Evolutionary conservation across 2,888 invertebrate genomes (phyloP).

Genomic region (Agonopterix heracliana): DNA sequence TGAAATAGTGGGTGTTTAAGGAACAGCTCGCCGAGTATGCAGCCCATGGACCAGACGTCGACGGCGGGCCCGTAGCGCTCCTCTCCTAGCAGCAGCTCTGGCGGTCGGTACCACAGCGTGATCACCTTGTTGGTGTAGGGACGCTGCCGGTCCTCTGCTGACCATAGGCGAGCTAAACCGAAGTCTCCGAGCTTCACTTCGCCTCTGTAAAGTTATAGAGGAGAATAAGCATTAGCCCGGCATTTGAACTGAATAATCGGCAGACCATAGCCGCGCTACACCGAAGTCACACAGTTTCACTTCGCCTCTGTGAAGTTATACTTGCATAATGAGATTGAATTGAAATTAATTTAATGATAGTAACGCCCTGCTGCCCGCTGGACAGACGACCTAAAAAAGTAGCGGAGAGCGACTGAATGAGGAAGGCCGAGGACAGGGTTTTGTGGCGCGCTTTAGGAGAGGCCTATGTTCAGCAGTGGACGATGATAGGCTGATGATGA

Average conservation of each 20-base stretch:
- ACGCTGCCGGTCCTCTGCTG: conserved; percentile 94
- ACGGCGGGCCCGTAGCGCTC: conserved; percentile 98
- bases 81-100: conserved; percentile 96
- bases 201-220: conserved; percentile 78
- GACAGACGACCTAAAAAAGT: too few species aligned
- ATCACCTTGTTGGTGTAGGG: conserved; percentile 99
- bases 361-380: too few species aligned
- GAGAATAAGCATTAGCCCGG: too few species aligned
- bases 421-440: too few species aligned
- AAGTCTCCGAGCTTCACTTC: conserved; percentile 99
- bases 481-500: too few species aligned
- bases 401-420: too few species aligned
- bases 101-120: conserved; percentile 99
- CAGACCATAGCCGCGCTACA: conserved; percentile 95
- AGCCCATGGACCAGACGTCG: conserved; percentile 99
- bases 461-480: too few species aligned
- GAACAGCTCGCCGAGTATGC: conserved; percentile 98
- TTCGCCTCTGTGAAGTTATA: conserved; percentile 91
- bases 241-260: conserved; percentile 89
- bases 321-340: too few species aligned
- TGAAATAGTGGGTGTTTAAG: conserved; percentile 96
- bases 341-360: too few species aligned
- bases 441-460: too few species aligned
- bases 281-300: conserved; percentile 99
- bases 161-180: conserved; percentile 96